Evolutionary conservation across 2,888 invertebrate genomes (phyloP), one percentile per base, ranked within the genome.

Genomic region (Drosophila koepferae): DNA sequence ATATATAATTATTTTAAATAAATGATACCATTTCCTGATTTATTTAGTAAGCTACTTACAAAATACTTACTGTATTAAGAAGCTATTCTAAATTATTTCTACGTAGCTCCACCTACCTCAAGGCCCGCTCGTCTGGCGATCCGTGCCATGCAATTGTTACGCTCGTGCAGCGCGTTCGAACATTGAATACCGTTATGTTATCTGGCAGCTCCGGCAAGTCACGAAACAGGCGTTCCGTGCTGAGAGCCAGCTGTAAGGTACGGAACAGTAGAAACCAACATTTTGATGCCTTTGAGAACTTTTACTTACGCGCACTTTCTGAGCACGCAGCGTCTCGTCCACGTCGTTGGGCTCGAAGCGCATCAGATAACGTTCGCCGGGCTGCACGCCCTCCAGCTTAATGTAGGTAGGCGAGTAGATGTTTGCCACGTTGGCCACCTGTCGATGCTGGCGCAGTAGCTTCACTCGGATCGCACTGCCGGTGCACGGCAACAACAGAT

Each of bases 101-200:
- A n/a, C 40, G 40, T n/a, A 8, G 16, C 40, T 40, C 16, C 16
- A 40, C 43, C 8, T 46, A 46, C 93, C 92, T 91, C 65, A 92
- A 79, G 63, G 92, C 90, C 31, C 93, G 91, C 31, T 92, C 90
- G 74, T 94, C 94, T 1, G 94, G 94, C 1, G 94, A 93, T 6
- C 94, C 93, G 68, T 94, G 91, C 95, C 95, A 95, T 31, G 94
- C 94, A 18, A 95, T 93, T 18, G 94, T 94, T n/a, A 94, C 93
- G 36, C 91, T 86, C 59, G 94, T 93, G 82, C 95, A 95, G 46
- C 94, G 87, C 5, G 94, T 93, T 51, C 92, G 91, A 68, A 94
- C 94, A 82, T 95, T 94, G 64, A 94, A 92, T 0, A 95, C 93
- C 16, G 93, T 93, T 14, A 94, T 93, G 67, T 94, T 93, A 20